These are phyloP conservation scores for Watersipora subatra DNA, from an alignment of 1,140 invertebrate species.

Conservation along the genomic window DNA sequence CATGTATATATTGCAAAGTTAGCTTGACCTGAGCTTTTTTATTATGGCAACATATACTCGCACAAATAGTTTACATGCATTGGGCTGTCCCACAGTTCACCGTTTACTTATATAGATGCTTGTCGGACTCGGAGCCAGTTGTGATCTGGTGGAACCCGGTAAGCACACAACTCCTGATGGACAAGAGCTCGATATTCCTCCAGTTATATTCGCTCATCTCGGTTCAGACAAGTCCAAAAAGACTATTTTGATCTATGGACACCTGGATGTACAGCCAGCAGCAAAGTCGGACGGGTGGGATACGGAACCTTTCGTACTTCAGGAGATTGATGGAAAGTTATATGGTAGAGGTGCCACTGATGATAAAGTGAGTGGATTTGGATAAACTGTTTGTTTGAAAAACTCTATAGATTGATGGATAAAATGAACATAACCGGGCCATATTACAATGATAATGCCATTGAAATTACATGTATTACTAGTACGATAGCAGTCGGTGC, in stretches of 20 bases:
- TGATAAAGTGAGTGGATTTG: conserved; percentile 90
- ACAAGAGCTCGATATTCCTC: conserved; percentile 61
- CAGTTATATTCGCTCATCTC: conserved; percentile 66
- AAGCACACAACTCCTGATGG: conserved; percentile 57
- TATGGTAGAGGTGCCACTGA: conserved; percentile 84
- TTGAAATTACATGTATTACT: too few relatives aligned
- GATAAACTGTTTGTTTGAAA: too few relatives aligned
- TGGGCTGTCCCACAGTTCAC: too few relatives aligned
- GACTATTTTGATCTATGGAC: conserved; percentile 87
- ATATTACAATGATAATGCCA: too few relatives aligned
- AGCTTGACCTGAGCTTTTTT: too few relatives aligned
- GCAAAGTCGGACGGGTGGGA: conserved; percentile 79
- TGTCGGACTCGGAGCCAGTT: conserved; percentile 58
- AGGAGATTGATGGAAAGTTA: conserved; percentile 75
- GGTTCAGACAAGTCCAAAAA: conserved; percentile 72
- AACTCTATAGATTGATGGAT: too few relatives aligned
- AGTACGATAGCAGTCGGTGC: too few relatives aligned
- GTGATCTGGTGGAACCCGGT: conserved; percentile 67
- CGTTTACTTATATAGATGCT: too few relatives aligned
- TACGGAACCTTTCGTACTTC: conserved; percentile 80
- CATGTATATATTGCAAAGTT: too few relatives aligned
- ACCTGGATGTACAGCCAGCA: conserved; percentile 95
- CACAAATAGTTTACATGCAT: too few relatives aligned
- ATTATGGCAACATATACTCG: too few relatives aligned
- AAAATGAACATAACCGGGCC: too few relatives aligned